Percentiles rank a stretch among this genome's conserved stretches.
phyloP scores from a whole-genome alignment of 2,888 invertebrate genomes.

The Galerucella nymphaeae region DNA sequence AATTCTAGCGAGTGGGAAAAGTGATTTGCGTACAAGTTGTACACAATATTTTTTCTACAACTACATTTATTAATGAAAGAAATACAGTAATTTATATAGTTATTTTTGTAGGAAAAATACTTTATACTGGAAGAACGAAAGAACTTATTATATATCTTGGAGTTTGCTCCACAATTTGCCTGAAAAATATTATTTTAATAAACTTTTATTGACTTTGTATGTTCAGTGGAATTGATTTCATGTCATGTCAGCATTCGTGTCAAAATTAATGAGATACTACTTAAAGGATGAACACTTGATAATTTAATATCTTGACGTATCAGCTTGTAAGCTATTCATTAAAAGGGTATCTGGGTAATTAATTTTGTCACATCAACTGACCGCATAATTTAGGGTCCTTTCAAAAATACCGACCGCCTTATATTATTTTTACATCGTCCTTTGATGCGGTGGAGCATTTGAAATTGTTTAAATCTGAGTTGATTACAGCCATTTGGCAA shows the following conservation, averaged over 20 bases:
- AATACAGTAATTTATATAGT: no score
- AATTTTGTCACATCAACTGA: slow-evolving; percentile 33
- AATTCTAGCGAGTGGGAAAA: no score
- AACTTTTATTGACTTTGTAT: background rate
- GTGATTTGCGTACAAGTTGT: no score
- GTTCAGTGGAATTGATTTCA: background rate
- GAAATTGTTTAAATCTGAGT: slow-evolving; percentile 16
- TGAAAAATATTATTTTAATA: no score
- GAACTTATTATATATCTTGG: no score
- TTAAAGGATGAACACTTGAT: slow-evolving; percentile 28
- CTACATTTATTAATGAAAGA: no score
- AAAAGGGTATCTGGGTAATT: slow-evolving; percentile 21
- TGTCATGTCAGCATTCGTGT: slow-evolving; percentile 2
- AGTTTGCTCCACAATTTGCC: no score
- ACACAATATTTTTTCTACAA: no score
- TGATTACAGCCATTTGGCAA: slow-evolving; percentile 7
- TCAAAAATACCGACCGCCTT: slow-evolving; percentile 20
- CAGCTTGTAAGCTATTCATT: slow-evolving; percentile 27
- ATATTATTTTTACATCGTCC: slow-evolving; percentile 4
- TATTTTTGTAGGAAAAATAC: no score
- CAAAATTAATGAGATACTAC: slow-evolving; percentile 20
- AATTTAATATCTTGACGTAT: slow-evolving; percentile 31
- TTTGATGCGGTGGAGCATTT: slow-evolving; percentile 13
- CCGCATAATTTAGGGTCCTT: slow-evolving; percentile 25
- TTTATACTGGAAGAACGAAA: no score